These are phyloP conservation scores for Neoarius graeffei DNA, from an alignment of 2,113 vertebrate genomes.

Conservation along the genomic window DNA sequence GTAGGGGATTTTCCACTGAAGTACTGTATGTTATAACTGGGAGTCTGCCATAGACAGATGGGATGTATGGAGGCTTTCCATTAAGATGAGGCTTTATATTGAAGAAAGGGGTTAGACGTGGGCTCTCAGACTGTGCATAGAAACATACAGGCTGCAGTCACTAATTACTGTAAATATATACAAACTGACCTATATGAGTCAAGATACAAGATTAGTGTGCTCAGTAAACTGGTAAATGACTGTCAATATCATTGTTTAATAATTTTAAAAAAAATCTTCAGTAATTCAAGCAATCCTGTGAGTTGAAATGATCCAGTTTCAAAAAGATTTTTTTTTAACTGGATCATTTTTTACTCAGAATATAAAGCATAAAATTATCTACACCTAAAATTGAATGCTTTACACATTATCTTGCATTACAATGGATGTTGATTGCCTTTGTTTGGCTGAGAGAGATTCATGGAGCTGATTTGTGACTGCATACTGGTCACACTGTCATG, in stretches of 20 bases:
- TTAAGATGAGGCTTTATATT: neutral
- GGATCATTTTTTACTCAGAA: neutral
- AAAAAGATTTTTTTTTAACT: neutral
- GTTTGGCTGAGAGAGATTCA: conserved; percentile 9
- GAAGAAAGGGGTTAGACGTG: neutral
- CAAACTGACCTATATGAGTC: neutral
- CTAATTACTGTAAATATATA: neutral
- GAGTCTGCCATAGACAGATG: neutral
- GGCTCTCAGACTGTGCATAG: neutral
- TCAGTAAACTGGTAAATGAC: neutral
- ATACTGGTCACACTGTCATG: conserved; percentile 21
- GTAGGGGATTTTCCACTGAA: neutral
- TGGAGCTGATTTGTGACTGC: neutral
- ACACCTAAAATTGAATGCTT: neutral
- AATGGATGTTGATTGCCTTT: neutral
- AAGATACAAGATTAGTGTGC: neutral
- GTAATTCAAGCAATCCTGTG: neutral
- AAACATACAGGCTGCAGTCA: neutral
- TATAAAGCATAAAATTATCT: neutral
- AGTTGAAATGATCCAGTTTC: neutral
- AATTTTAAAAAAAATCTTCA: neutral
- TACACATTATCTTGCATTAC: neutral
- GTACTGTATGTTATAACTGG: neutral
- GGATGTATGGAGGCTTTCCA: neutral
- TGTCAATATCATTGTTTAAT: neutral